phyloP scores from a whole-genome alignment of 1,140 invertebrate genomes.

The Atta texana region DNA sequence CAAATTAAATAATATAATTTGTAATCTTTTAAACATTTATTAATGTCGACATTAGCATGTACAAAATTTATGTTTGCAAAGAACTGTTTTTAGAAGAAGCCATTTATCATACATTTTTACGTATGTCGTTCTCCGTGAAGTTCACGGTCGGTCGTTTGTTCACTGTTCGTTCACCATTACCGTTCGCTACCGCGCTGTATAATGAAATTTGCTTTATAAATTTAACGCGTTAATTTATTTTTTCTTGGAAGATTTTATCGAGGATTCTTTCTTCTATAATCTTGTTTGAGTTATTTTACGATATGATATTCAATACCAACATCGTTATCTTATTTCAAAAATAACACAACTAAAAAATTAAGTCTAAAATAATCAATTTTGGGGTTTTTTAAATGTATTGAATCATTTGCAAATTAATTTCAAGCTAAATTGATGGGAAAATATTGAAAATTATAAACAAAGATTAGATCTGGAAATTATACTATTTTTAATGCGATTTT shows the following conservation, averaged over 20 bases:
- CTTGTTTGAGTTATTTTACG: background rate
- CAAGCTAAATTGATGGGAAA: too few species aligned
- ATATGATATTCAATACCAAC: background rate
- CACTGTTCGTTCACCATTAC: conserved; percentile 15
- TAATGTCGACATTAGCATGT: background rate
- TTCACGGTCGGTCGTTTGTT: conserved; percentile 42
- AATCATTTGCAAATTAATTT: too few species aligned
- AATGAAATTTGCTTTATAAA: conserved; percentile 18
- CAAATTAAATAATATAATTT: background rate
- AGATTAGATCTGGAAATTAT: too few species aligned
- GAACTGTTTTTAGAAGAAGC: background rate
- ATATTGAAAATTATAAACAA: too few species aligned
- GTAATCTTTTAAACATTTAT: background rate
- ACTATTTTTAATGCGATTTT: too few species aligned
- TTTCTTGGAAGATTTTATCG: background rate
- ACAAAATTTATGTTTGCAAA: background rate
- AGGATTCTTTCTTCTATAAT: background rate
- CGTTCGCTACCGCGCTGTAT: background rate
- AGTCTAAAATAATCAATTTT: too few species aligned
- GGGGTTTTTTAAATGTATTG: too few species aligned
- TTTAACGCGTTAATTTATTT: background rate
- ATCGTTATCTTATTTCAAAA: too few species aligned
- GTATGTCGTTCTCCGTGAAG: conserved; percentile 28
- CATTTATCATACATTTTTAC: conserved; percentile 31
- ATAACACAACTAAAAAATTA: too few species aligned